Base-by-base conservation (phyloP, 2,888 invertebrate genomes). In the Campoplex nolae region DNA sequence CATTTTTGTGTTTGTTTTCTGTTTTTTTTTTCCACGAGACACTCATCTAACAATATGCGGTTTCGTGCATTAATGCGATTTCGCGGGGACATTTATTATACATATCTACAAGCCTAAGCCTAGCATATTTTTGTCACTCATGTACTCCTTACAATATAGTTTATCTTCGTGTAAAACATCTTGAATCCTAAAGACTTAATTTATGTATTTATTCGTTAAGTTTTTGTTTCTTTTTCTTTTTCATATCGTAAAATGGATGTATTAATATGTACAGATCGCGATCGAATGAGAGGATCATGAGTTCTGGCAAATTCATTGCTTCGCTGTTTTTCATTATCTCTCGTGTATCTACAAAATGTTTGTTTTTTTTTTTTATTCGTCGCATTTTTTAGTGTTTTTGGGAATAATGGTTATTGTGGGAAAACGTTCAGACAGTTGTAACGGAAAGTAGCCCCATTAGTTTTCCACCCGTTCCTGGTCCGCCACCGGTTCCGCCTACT, bases 391-490 rank as follows among this genome's bases (percentile, higher is more conserved):
- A 56, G 32, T 32, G 11, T 42, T 48, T 51, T 35, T n/a, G 23
- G n/a, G 73, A 58, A 68, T 62, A 76, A 58, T 23, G 0, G 28
- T 62, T 62, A 6, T 48, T 45, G 45, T 13, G n/a, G n/a, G 6
- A 78, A 81, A 45, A 16, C 67, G 11, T 88, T 94, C 95, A 96
- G 88, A 96, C 95, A 18, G 95, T 96, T 51, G 95, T 96, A 54
- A 95, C 95, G 74, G 95, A 95, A 65, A 96, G 92, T 42, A 96
- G 94, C 85, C 96, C 96, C 93, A 95, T 95, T 94, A 96, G 95
- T 93, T 96, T 96, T 76, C 94, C 94, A 84, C 93, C 94, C 75
- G 92, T 90, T 91, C 94, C 93, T 32, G 95, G 92, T 18, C 92
- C 92, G 38, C 93, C 83, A 58, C 76, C 87, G 16, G 82, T 75